Evolutionary conservation across 2,113 vertebrate species (phyloP).

Genomic region (Pachypanchax playfairii): DNA sequence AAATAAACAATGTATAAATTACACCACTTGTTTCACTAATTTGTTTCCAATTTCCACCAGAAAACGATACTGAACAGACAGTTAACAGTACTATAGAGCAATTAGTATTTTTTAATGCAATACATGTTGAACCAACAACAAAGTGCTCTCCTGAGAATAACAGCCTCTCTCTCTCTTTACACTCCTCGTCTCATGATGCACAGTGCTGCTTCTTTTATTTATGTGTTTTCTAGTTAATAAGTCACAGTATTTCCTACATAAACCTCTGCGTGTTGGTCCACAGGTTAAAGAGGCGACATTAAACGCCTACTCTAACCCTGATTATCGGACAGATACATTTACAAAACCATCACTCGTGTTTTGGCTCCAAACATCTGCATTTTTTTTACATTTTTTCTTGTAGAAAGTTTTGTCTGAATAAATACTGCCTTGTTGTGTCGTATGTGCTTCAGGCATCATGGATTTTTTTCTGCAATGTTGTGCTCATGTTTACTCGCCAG

Average conservation of each 20-base stretch:
- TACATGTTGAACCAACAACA: not conserved
- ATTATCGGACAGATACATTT: too few relatives aligned
- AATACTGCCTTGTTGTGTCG: not conserved
- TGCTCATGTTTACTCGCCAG: not conserved
- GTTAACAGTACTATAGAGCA: not conserved
- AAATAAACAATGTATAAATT: not conserved
- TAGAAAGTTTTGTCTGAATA: too few relatives aligned
- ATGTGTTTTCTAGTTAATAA: too few relatives aligned
- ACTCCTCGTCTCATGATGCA: too few relatives aligned
- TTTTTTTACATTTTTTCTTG: not conserved
- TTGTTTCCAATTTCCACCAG: too few relatives aligned
- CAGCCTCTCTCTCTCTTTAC: not conserved
- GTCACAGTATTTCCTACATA: too few relatives aligned
- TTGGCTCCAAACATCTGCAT: not conserved
- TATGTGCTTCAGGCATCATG: not conserved
- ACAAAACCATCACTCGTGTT: too few relatives aligned
- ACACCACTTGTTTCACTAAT: not conserved
- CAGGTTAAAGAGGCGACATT: too few relatives aligned
- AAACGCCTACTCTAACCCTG: too few relatives aligned
- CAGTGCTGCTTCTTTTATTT: too few relatives aligned
- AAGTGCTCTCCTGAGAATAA: not conserved
- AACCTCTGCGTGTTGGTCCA: too few relatives aligned
- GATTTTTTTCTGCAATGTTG: not conserved
- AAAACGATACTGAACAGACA: not conserved
- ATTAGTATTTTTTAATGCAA: conserved; percentile 1